Base-by-base conservation (phyloP, 2,113 vertebrate species). In the Bubo blakistoni region DNA sequence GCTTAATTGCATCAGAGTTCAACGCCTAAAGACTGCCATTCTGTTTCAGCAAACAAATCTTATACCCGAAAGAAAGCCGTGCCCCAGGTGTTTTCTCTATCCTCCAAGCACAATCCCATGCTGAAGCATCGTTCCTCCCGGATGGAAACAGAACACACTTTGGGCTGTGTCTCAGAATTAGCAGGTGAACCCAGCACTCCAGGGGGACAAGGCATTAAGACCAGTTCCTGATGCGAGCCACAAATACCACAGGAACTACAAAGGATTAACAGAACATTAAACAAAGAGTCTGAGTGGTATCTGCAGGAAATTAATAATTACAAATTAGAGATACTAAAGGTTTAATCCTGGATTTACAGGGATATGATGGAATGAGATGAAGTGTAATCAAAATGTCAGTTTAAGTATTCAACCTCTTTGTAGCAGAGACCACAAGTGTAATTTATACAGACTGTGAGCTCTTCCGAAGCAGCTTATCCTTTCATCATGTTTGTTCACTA, bases 221-320 rank as follows among this genome's bases (percentile, higher is more conserved):
- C 1, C 61, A 47, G 34, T 3, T 71, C 69, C 84, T 55, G 55
- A 77, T 16, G 34, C 2, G 42, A 91, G 44, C 47, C 74, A 76
- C 40, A 24, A 69, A 88, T 29, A 86, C 49, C 54, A 62, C 11
- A 51, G 84, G 32, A 91, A 82, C 74, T 16, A 47, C 15, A 72
- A 73, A 62, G 54, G 86, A 90, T 93, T 92, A 92, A 52, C 6
- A 10, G 36, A 80, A 92, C 54, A 49, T 26, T 47, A 52, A 86
- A 85, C 62, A 81, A 94, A 83, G 58, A 36, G 40, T 66, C 63
- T 52, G 74, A 88, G 70, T 3, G 2, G 6, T 86, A 72, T 69
- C 66, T 46, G 54, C 40, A 80, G 90, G 67, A 96, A 96, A 87
- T 81, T n/a, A 81, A 89, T 91, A 95, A 96, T 95, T 92, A 94